These are phyloP conservation scores for Ischnus inquisitorius DNA, from an alignment of 2,888 invertebrate species.

Conservation along the genomic window DNA sequence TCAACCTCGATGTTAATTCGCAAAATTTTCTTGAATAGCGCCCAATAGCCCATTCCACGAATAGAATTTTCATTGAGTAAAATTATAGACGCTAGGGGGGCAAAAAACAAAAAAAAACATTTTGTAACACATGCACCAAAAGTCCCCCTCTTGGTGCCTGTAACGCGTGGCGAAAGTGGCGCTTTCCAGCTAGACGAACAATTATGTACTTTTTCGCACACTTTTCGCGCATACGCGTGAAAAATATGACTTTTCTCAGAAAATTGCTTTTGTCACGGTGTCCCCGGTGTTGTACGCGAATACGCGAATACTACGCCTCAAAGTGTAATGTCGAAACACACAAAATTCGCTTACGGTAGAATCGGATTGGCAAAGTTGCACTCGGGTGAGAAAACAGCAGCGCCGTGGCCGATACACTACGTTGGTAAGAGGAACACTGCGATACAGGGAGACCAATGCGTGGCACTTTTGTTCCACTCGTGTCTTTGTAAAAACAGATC, in stretches of 20 bases:
- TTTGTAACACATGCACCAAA: too few relatives aligned
- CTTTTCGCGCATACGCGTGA: too few relatives aligned
- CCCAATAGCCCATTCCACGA: neutral
- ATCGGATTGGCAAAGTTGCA: slow-evolving; percentile 51
- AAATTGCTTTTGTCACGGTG: too few relatives aligned
- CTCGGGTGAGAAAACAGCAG: slow-evolving; percentile 73
- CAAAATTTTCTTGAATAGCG: slow-evolving; percentile 22
- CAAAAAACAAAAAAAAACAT: neutral
- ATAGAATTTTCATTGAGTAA: neutral
- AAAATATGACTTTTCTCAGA: too few relatives aligned
- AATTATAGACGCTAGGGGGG: too few relatives aligned
- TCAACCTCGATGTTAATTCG: slow-evolving; percentile 25
- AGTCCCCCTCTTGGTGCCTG: too few relatives aligned
- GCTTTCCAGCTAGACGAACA: too few relatives aligned
- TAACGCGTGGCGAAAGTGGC: too few relatives aligned
- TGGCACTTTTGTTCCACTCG: slow-evolving; percentile 29
- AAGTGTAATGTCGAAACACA: neutral
- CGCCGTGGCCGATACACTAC: slow-evolving; percentile 82
- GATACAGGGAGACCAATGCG: slow-evolving; percentile 43
- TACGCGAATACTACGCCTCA: too few relatives aligned
- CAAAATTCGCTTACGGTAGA: slow-evolving; percentile 30
- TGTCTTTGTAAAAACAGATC: slow-evolving; percentile 64
- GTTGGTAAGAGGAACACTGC: slow-evolving; percentile 82
- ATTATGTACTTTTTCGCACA: too few relatives aligned
- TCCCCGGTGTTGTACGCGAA: too few relatives aligned